Evolutionary conservation across 2,113 vertebrate genomes (phyloP).

Genomic region (Sturnira hondurensis): DNA sequence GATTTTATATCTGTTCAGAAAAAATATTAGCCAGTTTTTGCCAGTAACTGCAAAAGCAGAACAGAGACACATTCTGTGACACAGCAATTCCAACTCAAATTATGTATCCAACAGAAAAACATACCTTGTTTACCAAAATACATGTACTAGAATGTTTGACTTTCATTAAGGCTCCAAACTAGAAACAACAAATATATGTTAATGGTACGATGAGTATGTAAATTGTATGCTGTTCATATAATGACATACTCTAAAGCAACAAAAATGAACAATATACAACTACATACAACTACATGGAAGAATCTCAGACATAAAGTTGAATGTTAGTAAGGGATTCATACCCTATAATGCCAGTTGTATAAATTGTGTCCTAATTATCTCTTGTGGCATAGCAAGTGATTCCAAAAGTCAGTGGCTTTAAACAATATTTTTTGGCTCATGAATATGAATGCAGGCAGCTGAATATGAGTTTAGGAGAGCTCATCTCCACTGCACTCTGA

Average conservation of each 20-base stretch:
- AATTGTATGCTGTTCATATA: neutral
- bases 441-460: neutral
- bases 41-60: neutral
- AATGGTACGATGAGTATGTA: neutral
- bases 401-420: neutral
- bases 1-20: neutral
- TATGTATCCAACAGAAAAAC: neutral
- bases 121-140: neutral
- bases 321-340: neutral
- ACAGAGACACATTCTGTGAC: neutral
- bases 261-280: neutral
- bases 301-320: neutral
- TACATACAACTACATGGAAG: neutral
- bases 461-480: neutral
- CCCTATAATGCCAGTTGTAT: neutral
- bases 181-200: neutral
- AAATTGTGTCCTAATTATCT: neutral
- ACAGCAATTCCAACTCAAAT: neutral
- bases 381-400: neutral
- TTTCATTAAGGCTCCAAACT: neutral
- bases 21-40: neutral
- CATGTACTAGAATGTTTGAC: neutral
- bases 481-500: neutral
- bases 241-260: neutral
- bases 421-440: neutral